Base-by-base conservation (phyloP, 2,888 invertebrate species). In the Pammene fasciana region DNA sequence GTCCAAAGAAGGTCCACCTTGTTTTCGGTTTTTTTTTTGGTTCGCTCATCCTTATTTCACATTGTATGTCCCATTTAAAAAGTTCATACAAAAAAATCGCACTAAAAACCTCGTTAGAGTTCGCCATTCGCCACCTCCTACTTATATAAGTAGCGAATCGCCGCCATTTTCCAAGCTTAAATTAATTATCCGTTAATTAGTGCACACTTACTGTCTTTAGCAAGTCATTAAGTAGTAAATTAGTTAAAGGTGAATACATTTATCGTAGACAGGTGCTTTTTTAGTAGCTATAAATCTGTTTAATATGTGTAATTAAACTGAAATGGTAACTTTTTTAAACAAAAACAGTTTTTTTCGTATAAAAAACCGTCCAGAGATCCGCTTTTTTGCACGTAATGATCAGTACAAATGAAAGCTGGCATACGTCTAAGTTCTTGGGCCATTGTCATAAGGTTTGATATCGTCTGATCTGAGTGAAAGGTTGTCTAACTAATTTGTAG, bases 221-320 rank as follows among this genome's bases (percentile, higher is more conserved):
- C 11, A 41, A 50, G 38, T n/a, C 62, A 50, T 62, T 50, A 62
- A 62, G 50, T 34, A 60, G 46, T 52, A 62, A 62, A 62, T 62
- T 62, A 52, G 50, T 38, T 36, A 14, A 18, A 48, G 46, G 13
- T 11, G 61, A 50, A 50, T 43, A 2, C 18, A 60, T 61, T 36
- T 34, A 68, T 50, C 41, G 13, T 38, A n/a, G 36, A 48, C 70
- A 70, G 65, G 59, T 70, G 70, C 26, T 11, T 13, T 57, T 62
- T n/a, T 16, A 36, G 54, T 65, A 65, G 57, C 14, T 48, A 70
- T 60, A 55, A 70, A 65, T 70, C 65, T 11, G 41, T 38, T 65
- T 65, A 38, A 65, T 60, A 48, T 46, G 45, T 54, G 52, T 65
- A 52, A 70, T 70, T 65, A 48, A 36, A 13, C 38, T 0, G 26